Percentiles rank a stretch among this genome's conserved stretches.
Conservation (phyloP, 53 echinoderm and acorn worm genomes). For the Holothuria leucospilota region DNA sequence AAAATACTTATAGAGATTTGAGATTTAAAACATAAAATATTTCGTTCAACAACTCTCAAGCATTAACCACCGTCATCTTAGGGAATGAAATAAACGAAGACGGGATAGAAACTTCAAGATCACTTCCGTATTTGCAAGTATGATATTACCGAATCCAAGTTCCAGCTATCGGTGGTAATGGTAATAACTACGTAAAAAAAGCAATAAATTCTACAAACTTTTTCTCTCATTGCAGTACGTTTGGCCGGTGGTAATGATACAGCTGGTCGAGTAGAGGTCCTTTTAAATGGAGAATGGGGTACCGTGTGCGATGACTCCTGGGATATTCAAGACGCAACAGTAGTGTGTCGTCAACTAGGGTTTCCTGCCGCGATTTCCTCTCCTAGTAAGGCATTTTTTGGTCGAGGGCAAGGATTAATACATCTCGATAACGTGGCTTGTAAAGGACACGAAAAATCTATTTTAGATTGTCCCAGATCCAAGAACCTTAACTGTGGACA, state of each 20-base stretch:
- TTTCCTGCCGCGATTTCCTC: not conserved
- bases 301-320: not conserved
- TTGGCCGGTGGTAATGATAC: constrained; percentile 7
- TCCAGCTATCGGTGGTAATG: no score
- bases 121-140: no score
- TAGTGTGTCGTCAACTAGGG: constrained; percentile 1
- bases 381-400: constrained; percentile 1
- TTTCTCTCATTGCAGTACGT: not conserved
- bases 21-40: no score
- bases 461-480: constrained; percentile 17
- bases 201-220: no score
- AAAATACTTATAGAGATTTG: no score
- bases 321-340: constrained; percentile 1
- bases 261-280: constrained; percentile 45
- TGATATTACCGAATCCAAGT: no score
- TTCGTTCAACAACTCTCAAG: no score
- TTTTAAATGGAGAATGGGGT: not conserved
- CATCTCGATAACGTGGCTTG: constrained; percentile 22
- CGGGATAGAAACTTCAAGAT: no score
- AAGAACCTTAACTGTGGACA: constrained; percentile 24
- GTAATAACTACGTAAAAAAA: no score
- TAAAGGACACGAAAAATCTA: not conserved
- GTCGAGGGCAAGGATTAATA: constrained; percentile 20
- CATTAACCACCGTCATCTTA: no score
- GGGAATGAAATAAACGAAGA: no score